Evolutionary conservation across 2,888 invertebrate genomes (phyloP).

Genomic region (Kryphioiulus occultus): DNA sequence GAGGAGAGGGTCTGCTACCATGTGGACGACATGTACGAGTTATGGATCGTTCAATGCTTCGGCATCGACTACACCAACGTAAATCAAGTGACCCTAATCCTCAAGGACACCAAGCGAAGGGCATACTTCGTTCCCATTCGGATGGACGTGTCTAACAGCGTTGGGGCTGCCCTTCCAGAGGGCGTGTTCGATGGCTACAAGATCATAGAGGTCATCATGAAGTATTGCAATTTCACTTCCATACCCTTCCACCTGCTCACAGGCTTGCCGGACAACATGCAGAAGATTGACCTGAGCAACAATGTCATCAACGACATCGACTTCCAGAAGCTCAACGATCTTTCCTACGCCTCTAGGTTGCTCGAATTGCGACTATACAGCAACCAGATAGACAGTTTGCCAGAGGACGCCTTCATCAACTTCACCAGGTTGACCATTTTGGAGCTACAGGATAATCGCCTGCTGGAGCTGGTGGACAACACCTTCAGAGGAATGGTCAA

Average conservation of each 20-base stretch:
- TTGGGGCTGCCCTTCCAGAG: not conserved
- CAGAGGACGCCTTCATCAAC: slow-evolving; percentile 2
- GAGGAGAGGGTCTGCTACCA: not conserved
- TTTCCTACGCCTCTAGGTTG: not conserved
- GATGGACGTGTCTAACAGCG: slow-evolving; percentile 1
- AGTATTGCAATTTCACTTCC: not conserved
- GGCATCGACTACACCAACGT: not conserved
- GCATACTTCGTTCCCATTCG: not conserved
- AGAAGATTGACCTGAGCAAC: not conserved
- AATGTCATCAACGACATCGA: slow-evolving; percentile 24
- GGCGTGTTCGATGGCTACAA: not conserved
- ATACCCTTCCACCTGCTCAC: not conserved
- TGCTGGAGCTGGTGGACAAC: slow-evolving; percentile 1
- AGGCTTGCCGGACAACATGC: not conserved
- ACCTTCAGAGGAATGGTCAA: slow-evolving; percentile 29
- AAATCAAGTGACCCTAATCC: not conserved
- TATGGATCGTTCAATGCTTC: not conserved
- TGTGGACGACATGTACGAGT: not conserved
- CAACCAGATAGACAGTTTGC: not conserved
- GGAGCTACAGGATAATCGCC: not conserved
- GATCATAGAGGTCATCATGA: not conserved
- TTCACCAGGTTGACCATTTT: not conserved
- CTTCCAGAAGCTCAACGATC: not conserved
- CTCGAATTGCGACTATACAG: not conserved
- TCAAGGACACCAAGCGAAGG: not conserved